Conservation (phyloP, 2,797 vertebrate species). For the Enteromius afrohamiltoni region DNA sequence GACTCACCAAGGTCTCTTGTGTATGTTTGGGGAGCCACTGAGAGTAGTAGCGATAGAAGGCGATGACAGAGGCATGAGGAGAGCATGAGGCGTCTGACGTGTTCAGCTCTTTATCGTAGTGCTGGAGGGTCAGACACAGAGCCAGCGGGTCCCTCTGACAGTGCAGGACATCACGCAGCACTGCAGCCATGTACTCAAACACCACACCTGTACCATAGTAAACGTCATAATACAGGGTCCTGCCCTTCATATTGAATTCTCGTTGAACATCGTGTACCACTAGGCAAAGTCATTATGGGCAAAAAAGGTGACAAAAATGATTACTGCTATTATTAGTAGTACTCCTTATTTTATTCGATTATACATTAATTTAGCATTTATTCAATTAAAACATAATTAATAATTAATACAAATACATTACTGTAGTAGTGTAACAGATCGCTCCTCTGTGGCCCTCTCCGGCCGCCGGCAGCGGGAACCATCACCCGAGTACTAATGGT, state of each 20-base stretch:
- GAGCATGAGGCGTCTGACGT: conserved; percentile 58
- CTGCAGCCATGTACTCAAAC: conserved; percentile 79
- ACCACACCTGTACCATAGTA: conserved; percentile 70
- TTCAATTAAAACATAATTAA: background rate
- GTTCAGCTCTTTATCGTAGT: conserved; percentile 85
- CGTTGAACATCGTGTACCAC: background rate
- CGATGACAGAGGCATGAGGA: conserved; percentile 69
- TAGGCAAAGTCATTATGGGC: background rate
- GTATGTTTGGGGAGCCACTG: conserved; percentile 86
- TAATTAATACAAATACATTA: background rate
- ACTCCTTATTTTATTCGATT: no score
- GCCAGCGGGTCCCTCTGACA: conserved; percentile 90
- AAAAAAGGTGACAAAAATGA: background rate
- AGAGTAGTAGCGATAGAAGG: conserved; percentile 85
- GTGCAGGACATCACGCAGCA: conserved; percentile 89
- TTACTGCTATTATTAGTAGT: background rate
- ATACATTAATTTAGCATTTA: background rate
- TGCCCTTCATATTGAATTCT: background rate
- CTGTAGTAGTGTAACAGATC: no score
- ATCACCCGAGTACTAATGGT: no score
- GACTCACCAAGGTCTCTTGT: conserved; percentile 79
- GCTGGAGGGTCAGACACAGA: conserved; percentile 88
- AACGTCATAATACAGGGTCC: background rate
- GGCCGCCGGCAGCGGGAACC: no score
- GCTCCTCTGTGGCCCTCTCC: no score